phyloP scores from a whole-genome alignment of 2,888 invertebrate species.

The Polylopha cassiicola region DNA sequence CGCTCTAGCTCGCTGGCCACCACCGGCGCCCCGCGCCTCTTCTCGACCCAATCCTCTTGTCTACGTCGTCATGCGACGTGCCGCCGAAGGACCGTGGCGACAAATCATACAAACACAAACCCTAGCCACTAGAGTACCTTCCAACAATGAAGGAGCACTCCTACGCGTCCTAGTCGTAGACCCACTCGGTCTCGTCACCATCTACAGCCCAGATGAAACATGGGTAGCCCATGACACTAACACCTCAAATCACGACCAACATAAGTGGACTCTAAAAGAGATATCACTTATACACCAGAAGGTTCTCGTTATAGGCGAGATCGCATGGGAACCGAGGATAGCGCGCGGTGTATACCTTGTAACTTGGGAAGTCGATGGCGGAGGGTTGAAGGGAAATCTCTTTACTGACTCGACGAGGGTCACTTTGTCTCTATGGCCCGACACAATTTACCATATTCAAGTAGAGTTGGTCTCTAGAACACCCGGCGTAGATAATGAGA shows the following conservation, averaged over 20 bases:
- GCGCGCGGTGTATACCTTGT: slow-evolving; percentile 84
- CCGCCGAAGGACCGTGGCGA: slow-evolving; percentile 79
- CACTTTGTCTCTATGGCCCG: slow-evolving; percentile 87
- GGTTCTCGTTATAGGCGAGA: slow-evolving; percentile 83
- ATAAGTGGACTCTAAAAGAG: slow-evolving; percentile 81
- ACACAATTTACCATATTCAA: slow-evolving; percentile 88
- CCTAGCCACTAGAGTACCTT: slow-evolving; percentile 79
- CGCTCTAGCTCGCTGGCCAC: slow-evolving; percentile 80
- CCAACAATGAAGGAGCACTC: slow-evolving; percentile 80
- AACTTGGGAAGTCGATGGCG: slow-evolving; percentile 90
- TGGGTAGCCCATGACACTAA: slow-evolving; percentile 77
- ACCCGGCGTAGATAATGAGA: slow-evolving; percentile 79
- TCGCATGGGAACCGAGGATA: slow-evolving; percentile 83
- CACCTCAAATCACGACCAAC: slow-evolving; percentile 65
- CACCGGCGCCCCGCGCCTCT: slow-evolving; percentile 76
- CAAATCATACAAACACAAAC: slow-evolving; percentile 82
- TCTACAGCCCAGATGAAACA: slow-evolving; percentile 82
- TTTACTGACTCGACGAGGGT: slow-evolving; percentile 89
- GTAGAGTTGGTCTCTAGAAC: slow-evolving; percentile 80
- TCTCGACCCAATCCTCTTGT: slow-evolving; percentile 79
- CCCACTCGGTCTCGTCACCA: slow-evolving; percentile 82
- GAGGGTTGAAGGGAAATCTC: slow-evolving; percentile 87
- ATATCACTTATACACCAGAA: slow-evolving; percentile 85
- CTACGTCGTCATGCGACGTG: slow-evolving; percentile 83
- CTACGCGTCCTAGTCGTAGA: slow-evolving; percentile 83